A percentile compares a stretch with the other conserved stretches of the same genome.
These are phyloP conservation scores for Agrotis clavis DNA, from an alignment of 2,888 invertebrate species.

Conservation along the genomic window DNA sequence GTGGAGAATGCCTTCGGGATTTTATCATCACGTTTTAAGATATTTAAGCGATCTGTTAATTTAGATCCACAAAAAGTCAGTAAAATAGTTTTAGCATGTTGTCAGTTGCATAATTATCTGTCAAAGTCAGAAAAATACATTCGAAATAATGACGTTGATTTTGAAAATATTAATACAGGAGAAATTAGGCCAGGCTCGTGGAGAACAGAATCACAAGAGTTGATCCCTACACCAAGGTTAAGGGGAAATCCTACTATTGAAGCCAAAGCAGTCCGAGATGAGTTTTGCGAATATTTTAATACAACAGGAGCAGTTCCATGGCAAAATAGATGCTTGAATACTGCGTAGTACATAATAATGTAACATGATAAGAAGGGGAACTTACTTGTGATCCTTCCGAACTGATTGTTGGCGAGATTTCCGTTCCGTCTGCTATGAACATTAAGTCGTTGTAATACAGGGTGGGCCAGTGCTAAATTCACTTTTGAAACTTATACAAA, in stretches of 20 bases:
- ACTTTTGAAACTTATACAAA: too few relatives aligned
- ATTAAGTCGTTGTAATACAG: constrained; percentile 35
- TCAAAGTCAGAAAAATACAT: constrained; percentile 29
- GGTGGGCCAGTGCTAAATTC: too few relatives aligned
- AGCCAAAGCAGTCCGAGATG: constrained; percentile 32
- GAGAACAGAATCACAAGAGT: constrained; percentile 36
- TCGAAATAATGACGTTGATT: constrained; percentile 25
- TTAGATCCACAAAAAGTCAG: constrained; percentile 34
- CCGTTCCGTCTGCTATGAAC: constrained; percentile 34
- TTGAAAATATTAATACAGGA: constrained; percentile 28
- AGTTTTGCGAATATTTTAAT: constrained; percentile 26
- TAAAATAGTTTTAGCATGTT: constrained; percentile 31
- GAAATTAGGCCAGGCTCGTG: constrained; percentile 27
- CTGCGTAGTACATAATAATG: constrained; percentile 21
- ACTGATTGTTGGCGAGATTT: constrained; percentile 32
- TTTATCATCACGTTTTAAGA: constrained; percentile 26
- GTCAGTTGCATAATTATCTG: constrained; percentile 31
- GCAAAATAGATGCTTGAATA: constrained; percentile 33
- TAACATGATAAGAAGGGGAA: constrained; percentile 30
- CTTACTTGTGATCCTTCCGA: constrained; percentile 25
- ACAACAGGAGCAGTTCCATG: constrained; percentile 22
- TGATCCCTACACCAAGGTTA: constrained; percentile 33
- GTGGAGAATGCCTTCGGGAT: constrained; percentile 39
- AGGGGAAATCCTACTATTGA: constrained; percentile 30
- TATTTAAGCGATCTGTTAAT: constrained; percentile 31